Conservation (phyloP, 2,888 invertebrate genomes). For the Syrista parreyssii region DNA sequence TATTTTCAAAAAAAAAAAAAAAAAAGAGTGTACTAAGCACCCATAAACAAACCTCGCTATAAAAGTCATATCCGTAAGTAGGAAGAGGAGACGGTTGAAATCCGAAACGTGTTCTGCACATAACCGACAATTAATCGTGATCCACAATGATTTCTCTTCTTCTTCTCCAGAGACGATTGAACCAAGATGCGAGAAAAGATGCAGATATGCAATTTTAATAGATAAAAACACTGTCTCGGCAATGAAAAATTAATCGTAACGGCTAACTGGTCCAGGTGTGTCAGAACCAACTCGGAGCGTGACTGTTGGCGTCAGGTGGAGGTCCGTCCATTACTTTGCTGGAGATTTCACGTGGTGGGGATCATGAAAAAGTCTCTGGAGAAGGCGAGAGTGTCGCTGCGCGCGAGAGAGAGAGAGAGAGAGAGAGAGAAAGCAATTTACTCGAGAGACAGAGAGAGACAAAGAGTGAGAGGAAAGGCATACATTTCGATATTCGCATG, state of each 20-base stretch:
- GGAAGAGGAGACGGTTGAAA: constrained; percentile 5
- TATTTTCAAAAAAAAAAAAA: background rate
- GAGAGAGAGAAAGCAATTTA: background rate
- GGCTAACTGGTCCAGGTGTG: background rate
- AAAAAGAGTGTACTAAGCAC: background rate
- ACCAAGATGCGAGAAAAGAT: background rate
- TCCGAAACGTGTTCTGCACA: constrained; percentile 23
- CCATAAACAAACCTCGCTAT: constrained; percentile 12
- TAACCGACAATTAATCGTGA: constrained; percentile 17
- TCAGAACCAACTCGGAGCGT: background rate
- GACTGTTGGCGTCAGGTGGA: background rate
- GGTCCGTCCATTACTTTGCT: background rate
- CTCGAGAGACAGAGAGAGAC: too few species aligned
- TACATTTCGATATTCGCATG: background rate
- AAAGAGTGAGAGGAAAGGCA: background rate
- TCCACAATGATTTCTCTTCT: background rate
- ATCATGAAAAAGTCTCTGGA: background rate
- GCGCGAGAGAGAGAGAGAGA: too few species aligned
- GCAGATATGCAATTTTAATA: background rate
- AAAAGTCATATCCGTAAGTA: constrained; percentile 1
- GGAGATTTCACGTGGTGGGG: background rate
- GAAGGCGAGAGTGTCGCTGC: background rate
- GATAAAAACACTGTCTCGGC: background rate
- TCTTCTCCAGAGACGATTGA: background rate
- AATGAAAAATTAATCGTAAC: background rate